Evolutionary conservation across 2,797 vertebrate genomes (phyloP).

Genomic region (Bovichtus variegatus): DNA sequence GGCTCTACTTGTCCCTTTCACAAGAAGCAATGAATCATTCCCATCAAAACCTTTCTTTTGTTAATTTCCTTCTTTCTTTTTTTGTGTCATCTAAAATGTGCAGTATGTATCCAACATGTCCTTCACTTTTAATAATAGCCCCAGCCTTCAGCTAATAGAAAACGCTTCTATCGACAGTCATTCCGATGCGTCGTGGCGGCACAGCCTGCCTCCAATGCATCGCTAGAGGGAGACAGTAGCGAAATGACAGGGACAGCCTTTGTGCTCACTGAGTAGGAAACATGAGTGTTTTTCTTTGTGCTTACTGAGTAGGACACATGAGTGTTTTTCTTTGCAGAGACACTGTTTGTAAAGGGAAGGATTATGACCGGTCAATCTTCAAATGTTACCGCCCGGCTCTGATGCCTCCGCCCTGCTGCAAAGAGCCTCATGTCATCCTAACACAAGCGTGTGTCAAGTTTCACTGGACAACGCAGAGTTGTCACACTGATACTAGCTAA

Average conservation of each 20-base stretch:
- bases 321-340: conserved; percentile 3
- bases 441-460: not conserved
- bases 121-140: conserved; percentile 11
- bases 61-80: conserved; percentile 13
- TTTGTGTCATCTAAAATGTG: conserved; percentile 10
- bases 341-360: not conserved
- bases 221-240: not conserved
- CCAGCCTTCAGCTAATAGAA: conserved; percentile 19
- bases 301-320: not conserved
- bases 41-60: conserved; percentile 6
- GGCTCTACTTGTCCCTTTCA: not conserved
- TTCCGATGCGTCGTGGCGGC: conserved; percentile 3
- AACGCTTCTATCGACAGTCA: not conserved
- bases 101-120: not conserved
- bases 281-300: not conserved
- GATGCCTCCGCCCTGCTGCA: not conserved
- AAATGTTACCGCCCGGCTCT: not conserved
- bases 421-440: not conserved
- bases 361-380: conserved; percentile 3
- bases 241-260: not conserved
- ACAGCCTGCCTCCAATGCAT: not conserved
- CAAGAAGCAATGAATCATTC: conserved; percentile 26
- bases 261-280: not conserved
- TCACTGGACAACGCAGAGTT: no score
- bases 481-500: no score